Percentiles rank a stretch among this genome's conserved stretches.
Evolutionary conservation across 2,113 vertebrate species (phyloP).

Genomic region (Peromyscus polionotus): DNA sequence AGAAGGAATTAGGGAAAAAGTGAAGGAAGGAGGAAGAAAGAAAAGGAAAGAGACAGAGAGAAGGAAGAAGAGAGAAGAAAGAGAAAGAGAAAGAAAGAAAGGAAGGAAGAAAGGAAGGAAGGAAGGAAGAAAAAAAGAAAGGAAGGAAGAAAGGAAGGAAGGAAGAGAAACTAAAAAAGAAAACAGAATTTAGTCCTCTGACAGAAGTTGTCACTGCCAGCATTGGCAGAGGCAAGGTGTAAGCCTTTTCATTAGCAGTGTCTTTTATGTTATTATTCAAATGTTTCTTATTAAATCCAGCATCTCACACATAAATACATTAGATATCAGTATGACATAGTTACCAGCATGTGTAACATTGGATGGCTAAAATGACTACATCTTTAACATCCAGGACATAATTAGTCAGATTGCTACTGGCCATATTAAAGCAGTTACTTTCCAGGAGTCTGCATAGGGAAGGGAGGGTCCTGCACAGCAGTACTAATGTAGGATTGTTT

Average conservation of each 20-base stretch:
- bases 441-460: background rate
- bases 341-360: constrained; percentile 2
- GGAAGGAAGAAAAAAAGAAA: background rate
- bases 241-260: background rate
- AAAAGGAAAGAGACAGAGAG: too few species aligned
- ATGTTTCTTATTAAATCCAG: background rate
- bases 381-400: constrained; percentile 16
- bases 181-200: background rate
- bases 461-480: background rate
- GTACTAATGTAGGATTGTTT: constrained; percentile 1
- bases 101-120: background rate
- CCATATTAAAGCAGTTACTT: background rate
- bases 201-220: background rate
- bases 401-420: background rate
- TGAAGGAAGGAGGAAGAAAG: too few species aligned
- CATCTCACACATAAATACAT: background rate
- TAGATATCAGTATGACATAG: background rate
- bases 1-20: too few species aligned
- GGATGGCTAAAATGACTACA: background rate
- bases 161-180: background rate
- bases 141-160: accelerated
- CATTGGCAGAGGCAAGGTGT: background rate
- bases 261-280: constrained; percentile 28
- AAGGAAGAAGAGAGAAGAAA: background rate
- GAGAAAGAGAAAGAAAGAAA: too few species aligned